A percentile compares a stretch with the other conserved stretches of the same genome.
phyloP scores from a whole-genome alignment of 2,113 vertebrate species.

The Scophthalmus maximus region DNA sequence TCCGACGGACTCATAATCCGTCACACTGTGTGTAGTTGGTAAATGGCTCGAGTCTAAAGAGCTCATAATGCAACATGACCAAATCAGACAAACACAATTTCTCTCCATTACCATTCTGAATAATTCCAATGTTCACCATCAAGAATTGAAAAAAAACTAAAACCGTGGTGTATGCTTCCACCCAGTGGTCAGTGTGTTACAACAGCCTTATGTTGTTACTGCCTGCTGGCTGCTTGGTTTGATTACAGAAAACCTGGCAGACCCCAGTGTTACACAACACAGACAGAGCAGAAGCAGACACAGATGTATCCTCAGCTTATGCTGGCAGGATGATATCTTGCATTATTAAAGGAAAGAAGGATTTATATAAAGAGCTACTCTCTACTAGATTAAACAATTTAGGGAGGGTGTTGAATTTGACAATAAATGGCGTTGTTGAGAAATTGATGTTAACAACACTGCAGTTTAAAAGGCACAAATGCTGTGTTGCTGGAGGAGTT shows the following conservation, averaged over 20 bases:
- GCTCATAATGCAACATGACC: not conserved
- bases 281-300: not conserved
- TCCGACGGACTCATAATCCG: not conserved
- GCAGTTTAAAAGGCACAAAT: too few species aligned
- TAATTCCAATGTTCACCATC: not conserved
- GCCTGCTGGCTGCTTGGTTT: slow-evolving; percentile 11
- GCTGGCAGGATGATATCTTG: not conserved
- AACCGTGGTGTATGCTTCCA: slow-evolving; percentile 35
- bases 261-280: slow-evolving; percentile 25
- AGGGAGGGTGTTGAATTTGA: too few species aligned
- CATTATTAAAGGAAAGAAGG: not conserved
- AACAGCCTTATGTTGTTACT: not conserved
- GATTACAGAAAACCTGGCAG: slow-evolving; percentile 16
- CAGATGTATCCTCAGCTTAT: slow-evolving; percentile 23
- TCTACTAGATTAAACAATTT: too few species aligned
- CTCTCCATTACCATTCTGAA: not conserved
- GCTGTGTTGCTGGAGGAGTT: too few species aligned
- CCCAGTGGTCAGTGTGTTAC: slow-evolving; percentile 33
- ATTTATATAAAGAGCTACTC: too few species aligned
- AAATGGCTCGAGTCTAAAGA: not conserved
- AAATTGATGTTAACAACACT: too few species aligned
- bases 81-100: slow-evolving; percentile 3
- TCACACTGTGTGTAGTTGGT: not conserved
- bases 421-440: too few species aligned
- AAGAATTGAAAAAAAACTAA: not conserved